Evolutionary conservation across 2,113 vertebrate species (phyloP).

Genomic region (Oreochromis spilurus): DNA sequence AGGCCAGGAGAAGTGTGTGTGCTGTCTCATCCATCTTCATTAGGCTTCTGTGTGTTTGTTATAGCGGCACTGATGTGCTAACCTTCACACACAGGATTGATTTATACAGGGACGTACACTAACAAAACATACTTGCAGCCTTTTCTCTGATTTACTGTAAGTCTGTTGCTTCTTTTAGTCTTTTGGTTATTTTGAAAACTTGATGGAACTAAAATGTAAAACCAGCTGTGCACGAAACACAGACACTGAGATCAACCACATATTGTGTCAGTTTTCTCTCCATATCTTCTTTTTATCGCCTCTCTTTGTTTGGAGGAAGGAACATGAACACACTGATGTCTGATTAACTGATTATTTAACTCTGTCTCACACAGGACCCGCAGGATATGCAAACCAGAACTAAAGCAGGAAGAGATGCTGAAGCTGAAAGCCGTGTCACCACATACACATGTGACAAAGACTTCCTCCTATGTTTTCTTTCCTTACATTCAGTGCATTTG

Average conservation of each 20-base stretch:
- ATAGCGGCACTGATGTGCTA: neutral
- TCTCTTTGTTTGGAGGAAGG: neutral
- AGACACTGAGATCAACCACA: neutral
- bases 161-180: neutral
- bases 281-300: neutral
- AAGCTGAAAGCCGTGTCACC: neutral
- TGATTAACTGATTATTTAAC: conserved; percentile 4
- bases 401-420: conserved; percentile 3
- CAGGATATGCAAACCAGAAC: neutral
- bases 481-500: neutral
- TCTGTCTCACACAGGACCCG: neutral
- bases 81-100: neutral
- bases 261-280: neutral
- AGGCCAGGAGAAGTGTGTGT: conserved; percentile 53
- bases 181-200: neutral
- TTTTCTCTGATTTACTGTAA: neutral
- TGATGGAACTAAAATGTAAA: neutral
- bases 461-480: neutral
- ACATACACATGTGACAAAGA: neutral
- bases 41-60: conserved; percentile 13
- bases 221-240: neutral
- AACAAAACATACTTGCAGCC: neutral
- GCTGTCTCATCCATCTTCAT: conserved; percentile 66
- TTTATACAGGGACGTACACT: neutral
- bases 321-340: neutral